These are phyloP conservation scores for Rhinichthys klamathensis DNA, from an alignment of 2,113 vertebrate species.

Conservation along the genomic window DNA sequence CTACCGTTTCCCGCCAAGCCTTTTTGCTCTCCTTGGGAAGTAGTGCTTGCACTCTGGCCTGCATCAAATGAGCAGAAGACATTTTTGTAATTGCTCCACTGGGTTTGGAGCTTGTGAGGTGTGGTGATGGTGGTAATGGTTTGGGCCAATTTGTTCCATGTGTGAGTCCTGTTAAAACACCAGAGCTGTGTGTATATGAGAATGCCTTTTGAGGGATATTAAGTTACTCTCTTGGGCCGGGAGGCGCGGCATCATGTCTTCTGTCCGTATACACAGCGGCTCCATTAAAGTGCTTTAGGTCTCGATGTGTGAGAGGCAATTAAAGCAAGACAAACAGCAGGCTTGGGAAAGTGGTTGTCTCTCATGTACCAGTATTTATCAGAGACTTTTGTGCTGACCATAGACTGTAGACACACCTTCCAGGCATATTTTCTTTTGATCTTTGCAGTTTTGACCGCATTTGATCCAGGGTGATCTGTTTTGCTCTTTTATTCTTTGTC, in stretches of 20 bases:
- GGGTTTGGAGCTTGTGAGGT: slow-evolving; percentile 41
- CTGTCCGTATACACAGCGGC: slow-evolving; percentile 19
- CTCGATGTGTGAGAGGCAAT: slow-evolving; percentile 34
- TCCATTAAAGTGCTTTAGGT: slow-evolving; percentile 29
- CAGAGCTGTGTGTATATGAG: slow-evolving; percentile 37
- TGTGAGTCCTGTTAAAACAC: slow-evolving; percentile 30
- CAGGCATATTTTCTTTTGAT: not conserved
- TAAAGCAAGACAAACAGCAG: slow-evolving; percentile 42
- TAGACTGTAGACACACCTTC: not conserved
- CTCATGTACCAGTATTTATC: slow-evolving; percentile 38
- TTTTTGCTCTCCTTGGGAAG: not conserved
- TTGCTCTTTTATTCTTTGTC: not conserved
- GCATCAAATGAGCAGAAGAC: slow-evolving; percentile 24
- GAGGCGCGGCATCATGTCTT: not conserved
- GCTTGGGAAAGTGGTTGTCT: slow-evolving; percentile 5
- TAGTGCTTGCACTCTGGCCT: not conserved
- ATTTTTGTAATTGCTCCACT: slow-evolving; percentile 44
- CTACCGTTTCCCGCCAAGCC: not conserved
- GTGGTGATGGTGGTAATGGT: slow-evolving; percentile 44
- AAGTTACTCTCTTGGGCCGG: slow-evolving; percentile 36
- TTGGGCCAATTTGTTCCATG: slow-evolving; percentile 38
- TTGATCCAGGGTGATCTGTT: not conserved
- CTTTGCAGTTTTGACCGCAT: slow-evolving; percentile 6
- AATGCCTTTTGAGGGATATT: slow-evolving; percentile 33
- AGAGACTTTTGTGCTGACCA: slow-evolving; percentile 50